Base-by-base conservation (phyloP, 2,113 vertebrate species). In the Mionectes macconnelli region DNA sequence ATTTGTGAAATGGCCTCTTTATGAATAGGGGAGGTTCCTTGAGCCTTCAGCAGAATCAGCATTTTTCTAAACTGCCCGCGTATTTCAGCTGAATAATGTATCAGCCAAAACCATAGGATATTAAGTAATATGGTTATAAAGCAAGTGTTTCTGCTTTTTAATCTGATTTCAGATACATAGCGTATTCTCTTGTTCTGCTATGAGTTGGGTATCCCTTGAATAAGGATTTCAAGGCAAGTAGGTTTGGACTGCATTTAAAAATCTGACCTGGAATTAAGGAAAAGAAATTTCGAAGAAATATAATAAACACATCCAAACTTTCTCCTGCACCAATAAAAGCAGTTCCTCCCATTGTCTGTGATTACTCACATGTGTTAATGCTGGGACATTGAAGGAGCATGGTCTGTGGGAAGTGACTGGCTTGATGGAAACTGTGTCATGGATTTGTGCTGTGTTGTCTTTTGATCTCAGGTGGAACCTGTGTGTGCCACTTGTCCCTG, bases 281-380 rank as follows among this genome's bases (percentile, higher is more conserved):
- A 31, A 79, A 66, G 24, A 44, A 69, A 57, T 55, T 8, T 14
- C 47, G 39, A 62, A 53, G 9, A 85, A 89, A 63, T 76, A 12
- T 1, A 18, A 44, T 33, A 25, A 89, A 79, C 19, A 30, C 15
- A 47, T 73, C 33, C 45, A 39, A 83, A 64, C 11, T 53, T 89
- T n/a, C 4, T 78, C 75, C 24, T 27, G 4, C 66, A 25, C 37
- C 1, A 8, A 4, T 62, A 27, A 70, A 78, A 83, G 30, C 10
- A n/a, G 10, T 69, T 66, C 9, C 24, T 85, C 8, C n/a, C 20
- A 2, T n/a, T 66, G 28, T 47, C 12, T 68, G 4, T 27, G 22
- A 17, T 64, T 31, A 89, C 5, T 40, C 23, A 64, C 0, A 0
- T 28, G 14, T 24, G 50, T 67, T 68, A 66, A 42, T 0, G 3